phyloP scores from a whole-genome alignment of 1,140 invertebrate genomes.

The Elymnias hypermnestra region DNA sequence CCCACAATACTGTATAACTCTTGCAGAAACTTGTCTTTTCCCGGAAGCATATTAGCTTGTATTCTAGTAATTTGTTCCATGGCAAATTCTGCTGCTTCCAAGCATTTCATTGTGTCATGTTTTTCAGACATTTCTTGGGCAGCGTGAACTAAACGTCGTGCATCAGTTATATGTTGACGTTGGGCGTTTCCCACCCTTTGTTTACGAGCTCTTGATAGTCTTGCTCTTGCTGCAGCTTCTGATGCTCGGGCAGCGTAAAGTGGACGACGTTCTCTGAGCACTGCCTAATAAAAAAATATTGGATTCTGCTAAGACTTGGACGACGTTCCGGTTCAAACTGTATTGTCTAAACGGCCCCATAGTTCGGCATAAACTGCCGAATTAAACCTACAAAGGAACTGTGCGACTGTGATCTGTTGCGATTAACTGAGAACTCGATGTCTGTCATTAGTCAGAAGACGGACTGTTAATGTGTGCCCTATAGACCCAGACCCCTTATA shows the following conservation, averaged over 20 bases:
- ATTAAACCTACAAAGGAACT: too few relatives aligned
- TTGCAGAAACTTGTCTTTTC: constrained; percentile 54
- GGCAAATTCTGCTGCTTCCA: constrained; percentile 56
- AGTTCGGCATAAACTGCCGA: too few relatives aligned
- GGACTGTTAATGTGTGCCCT: too few relatives aligned
- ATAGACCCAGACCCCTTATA: too few relatives aligned
- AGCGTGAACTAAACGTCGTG: constrained; percentile 39
- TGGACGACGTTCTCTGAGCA: constrained; percentile 52
- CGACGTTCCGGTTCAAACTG: too few relatives aligned
- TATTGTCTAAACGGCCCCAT: too few relatives aligned
- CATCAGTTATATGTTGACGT: constrained; percentile 45
- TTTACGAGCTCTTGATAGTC: constrained; percentile 41
- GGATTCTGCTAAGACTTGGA: too few relatives aligned
- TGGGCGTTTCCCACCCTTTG: constrained; percentile 41
- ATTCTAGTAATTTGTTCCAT: constrained; percentile 58
- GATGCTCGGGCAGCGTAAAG: constrained; percentile 51
- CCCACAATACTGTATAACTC: constrained; percentile 47
- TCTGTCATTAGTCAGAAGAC: too few relatives aligned
- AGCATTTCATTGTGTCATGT: constrained; percentile 49
- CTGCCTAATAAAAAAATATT: constrained; percentile 29
- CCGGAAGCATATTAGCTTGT: constrained; percentile 41
- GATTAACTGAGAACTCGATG: too few relatives aligned
- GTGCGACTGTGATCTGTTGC: too few relatives aligned
- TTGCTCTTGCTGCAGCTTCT: constrained; percentile 39
- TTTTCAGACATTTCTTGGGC: constrained; percentile 34